phyloP scores from a whole-genome alignment of 2,888 invertebrate genomes.

The Meiosimyza platycephala region DNA sequence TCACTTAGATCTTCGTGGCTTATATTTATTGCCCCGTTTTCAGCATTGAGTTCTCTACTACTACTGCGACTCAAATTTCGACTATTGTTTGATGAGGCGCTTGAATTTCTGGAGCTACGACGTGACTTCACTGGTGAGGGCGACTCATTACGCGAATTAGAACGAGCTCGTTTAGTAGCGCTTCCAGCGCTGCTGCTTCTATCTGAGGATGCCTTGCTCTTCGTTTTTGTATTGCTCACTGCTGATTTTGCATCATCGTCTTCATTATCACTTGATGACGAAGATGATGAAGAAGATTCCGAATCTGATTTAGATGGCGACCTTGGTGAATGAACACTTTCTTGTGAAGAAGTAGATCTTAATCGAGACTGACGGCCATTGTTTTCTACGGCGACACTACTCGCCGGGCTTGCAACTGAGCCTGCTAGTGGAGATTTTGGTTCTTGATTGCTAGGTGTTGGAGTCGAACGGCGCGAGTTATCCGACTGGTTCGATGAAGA shows the following conservation, averaged over 20 bases:
- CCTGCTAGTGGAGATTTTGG: constrained; percentile 27
- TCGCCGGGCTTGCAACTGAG: constrained; percentile 15
- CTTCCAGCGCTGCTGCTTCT: constrained; percentile 56
- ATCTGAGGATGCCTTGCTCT: constrained; percentile 47
- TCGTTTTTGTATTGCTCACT: constrained; percentile 40
- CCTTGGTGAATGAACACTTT: constrained; percentile 46
- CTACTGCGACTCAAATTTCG: constrained; percentile 53
- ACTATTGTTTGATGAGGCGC: constrained; percentile 51
- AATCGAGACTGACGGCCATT: constrained; percentile 55
- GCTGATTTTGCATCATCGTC: constrained; percentile 46
- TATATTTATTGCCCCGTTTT: constrained; percentile 70
- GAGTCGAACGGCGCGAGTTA: constrained; percentile 59
- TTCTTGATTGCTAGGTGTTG: constrained; percentile 49
- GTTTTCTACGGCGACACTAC: constrained; percentile 37
- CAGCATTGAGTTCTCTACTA: constrained; percentile 46
- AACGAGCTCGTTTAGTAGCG: constrained; percentile 42
- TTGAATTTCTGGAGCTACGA: constrained; percentile 63
- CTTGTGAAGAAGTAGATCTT: constrained; percentile 62
- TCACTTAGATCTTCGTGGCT: constrained; percentile 86
- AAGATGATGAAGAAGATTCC: constrained; percentile 57
- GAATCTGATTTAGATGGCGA: constrained; percentile 59
- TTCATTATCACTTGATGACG: constrained; percentile 50
- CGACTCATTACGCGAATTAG: constrained; percentile 50
- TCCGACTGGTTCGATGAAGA: constrained; percentile 69
- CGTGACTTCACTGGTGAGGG: constrained; percentile 54